Evolutionary conservation across 23 tunicate genomes (phyloP), one percentile per base, ranked within the genome.

Genomic region (Clavelina lepadiformis): DNA sequence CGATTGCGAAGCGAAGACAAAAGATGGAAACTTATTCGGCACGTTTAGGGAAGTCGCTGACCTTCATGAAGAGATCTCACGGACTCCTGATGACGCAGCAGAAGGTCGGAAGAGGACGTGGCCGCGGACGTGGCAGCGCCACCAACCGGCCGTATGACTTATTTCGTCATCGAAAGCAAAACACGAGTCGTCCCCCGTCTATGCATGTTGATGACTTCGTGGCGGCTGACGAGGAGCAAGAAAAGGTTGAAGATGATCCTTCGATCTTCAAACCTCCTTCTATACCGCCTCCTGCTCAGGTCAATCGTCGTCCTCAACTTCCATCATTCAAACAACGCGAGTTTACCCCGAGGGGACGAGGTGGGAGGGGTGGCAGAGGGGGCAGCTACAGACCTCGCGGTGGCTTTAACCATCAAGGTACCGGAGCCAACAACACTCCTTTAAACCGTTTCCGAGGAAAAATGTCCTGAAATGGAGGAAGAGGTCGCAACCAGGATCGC

Each of bases 171-270:
- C 69, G 97, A 44, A 89, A 89, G 29, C 97, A 89, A 63, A 89
- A 89, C 79, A 89, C 97, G 1, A 76, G 85, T 38, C 89, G 97
- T 0, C 97, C 97, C 15, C 97, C 97, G 13, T 89, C 97, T 3
- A 89, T 89, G 97, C 97, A 89, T 65, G 97, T 89, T 11, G 97
- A 89, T 45, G 97, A 89, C 51, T 89, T 81, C 41, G 68, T 81
- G 19, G 89, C 89, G n/a, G 97, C 97, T 25, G 97, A 89, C 58
- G 86, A 88, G 56, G 82, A 79, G 30, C 67, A 78, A 27, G 77
- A 60, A 28, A 63, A 38, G 1, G 51, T 64, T 36, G 59, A 68
- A 28, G 58, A 28, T 26, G 55, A 56, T 1, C 58, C 47, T 24
- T 27, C 52, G 2, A 3, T 38, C 5, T 78, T 78, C 61, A 78